Percentiles rank a stretch among this genome's conserved stretches.
phyloP scores from a whole-genome alignment of 2,888 invertebrate species.

The Cataglyphis rosenhaueri region DNA sequence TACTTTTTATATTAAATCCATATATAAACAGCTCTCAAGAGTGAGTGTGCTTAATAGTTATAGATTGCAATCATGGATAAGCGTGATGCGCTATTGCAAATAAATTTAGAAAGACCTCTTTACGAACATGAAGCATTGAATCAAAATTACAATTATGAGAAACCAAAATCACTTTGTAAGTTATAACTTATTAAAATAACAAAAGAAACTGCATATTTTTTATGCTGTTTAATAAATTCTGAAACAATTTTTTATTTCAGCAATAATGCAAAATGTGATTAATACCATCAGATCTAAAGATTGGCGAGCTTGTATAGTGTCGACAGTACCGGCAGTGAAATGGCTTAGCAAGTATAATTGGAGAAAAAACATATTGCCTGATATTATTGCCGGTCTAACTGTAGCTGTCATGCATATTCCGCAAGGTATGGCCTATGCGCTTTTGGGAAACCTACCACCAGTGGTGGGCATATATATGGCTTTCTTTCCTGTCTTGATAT shows the following conservation, averaged over 20 bases:
- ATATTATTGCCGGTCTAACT: constrained; percentile 93
- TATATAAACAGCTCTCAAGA: neutral
- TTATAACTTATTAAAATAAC: neutral
- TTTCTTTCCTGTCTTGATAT: constrained; percentile 87
- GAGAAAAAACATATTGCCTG: constrained; percentile 88
- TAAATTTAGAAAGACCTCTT: constrained; percentile 85
- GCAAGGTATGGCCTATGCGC: constrained; percentile 89
- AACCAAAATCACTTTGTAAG: constrained; percentile 85
- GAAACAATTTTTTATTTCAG: constrained; percentile 3
- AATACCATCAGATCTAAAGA: constrained; percentile 67
- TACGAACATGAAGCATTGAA: constrained; percentile 86
- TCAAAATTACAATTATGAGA: constrained; percentile 85
- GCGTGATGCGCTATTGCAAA: constrained; percentile 55
- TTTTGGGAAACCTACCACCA: constrained; percentile 87
- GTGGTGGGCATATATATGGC: constrained; percentile 87
- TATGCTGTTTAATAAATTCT: neutral
- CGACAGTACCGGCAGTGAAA: constrained; percentile 87
- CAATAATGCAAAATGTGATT: constrained; percentile 67
- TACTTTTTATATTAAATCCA: neutral
- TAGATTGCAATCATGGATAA: constrained; percentile 62
- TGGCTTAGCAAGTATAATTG: constrained; percentile 89
- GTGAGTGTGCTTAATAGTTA: neutral
- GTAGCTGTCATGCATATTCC: constrained; percentile 95
- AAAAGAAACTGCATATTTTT: neutral
- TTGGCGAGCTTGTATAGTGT: constrained; percentile 75